Evolutionary conservation across 2,113 vertebrate species (phyloP).

Genomic region (Tichodroma muraria): DNA sequence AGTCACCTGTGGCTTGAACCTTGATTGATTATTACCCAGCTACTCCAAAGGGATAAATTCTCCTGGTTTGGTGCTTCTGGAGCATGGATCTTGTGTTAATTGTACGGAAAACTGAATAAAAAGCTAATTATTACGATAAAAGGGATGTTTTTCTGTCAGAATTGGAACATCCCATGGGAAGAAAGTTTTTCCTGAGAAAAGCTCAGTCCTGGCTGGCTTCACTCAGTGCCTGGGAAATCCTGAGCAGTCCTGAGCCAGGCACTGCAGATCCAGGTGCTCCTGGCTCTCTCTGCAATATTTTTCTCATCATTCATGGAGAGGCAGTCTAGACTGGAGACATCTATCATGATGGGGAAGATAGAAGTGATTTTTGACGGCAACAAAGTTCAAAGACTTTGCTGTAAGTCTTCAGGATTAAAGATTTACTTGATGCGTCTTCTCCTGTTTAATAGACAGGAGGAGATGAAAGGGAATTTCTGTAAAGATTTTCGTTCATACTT

Average conservation of each 20-base stretch:
- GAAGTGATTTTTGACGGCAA: constrained; percentile 25
- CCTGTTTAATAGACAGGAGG: constrained; percentile 60
- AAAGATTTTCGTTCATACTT: constrained; percentile 59
- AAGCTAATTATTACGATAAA: fast-evolving
- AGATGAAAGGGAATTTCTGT: constrained; percentile 65
- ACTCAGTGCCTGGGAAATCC: not conserved
- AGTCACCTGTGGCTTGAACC: not conserved
- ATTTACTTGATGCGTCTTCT: constrained; percentile 7
- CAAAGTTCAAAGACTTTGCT: constrained; percentile 55
- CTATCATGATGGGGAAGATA: not conserved
- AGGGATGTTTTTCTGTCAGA: not conserved
- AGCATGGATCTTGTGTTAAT: not conserved
- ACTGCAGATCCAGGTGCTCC: not conserved
- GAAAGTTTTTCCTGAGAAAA: not conserved
- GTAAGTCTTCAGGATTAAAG: constrained; percentile 56
- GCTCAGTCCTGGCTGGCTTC: not conserved
- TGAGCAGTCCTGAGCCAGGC: not conserved
- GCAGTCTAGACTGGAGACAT: not conserved
- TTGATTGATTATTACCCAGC: not conserved
- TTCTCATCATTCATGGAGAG: not conserved
- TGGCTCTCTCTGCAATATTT: not conserved
- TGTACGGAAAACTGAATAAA: not conserved
- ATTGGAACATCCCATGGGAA: not conserved
- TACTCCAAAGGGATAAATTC: not conserved
- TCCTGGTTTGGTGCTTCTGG: not conserved